Evolutionary conservation across 2,888 invertebrate genomes (phyloP).

Genomic region (Osedax frankpressi): DNA sequence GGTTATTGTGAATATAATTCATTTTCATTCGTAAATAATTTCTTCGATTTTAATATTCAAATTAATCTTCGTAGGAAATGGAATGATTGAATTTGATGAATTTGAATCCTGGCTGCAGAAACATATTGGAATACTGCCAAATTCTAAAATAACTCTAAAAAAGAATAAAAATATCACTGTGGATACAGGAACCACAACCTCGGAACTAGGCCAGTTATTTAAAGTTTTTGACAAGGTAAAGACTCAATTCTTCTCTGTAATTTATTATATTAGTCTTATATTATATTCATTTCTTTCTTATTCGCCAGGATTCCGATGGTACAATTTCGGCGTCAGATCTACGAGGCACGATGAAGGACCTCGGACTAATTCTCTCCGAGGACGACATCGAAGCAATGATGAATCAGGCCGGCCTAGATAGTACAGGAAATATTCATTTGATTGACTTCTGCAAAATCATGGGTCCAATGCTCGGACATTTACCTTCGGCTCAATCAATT

Average conservation of each 20-base stretch:
- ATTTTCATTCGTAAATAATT: too few species aligned
- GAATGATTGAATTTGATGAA: conserved; percentile 22
- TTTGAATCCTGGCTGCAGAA: conserved; percentile 22
- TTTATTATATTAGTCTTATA: not conserved
- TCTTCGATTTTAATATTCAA: too few species aligned
- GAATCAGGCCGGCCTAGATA: conserved; percentile 22
- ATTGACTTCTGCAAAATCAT: conserved; percentile 17
- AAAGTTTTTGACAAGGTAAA: conserved; percentile 26
- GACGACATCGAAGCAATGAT: conserved; percentile 26
- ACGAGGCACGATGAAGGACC: conserved; percentile 25
- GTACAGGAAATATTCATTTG: conserved; percentile 23
- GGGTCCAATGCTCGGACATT: conserved; percentile 4
- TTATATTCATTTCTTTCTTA: too few species aligned
- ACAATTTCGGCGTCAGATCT: conserved; percentile 22
- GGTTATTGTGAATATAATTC: too few species aligned
- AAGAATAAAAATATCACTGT: not conserved
- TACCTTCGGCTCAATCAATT: not conserved
- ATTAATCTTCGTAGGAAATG: conserved; percentile 15
- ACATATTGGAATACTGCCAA: not conserved
- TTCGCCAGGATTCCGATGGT: conserved; percentile 17
- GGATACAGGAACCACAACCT: not conserved
- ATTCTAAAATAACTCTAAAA: not conserved
- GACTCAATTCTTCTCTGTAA: conserved; percentile 17
- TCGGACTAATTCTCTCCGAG: conserved; percentile 21
- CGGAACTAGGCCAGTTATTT: conserved; percentile 21